Evolutionary conservation across 2,888 invertebrate species (phyloP).

Genomic region (Acanthacorydalis orientalis): DNA sequence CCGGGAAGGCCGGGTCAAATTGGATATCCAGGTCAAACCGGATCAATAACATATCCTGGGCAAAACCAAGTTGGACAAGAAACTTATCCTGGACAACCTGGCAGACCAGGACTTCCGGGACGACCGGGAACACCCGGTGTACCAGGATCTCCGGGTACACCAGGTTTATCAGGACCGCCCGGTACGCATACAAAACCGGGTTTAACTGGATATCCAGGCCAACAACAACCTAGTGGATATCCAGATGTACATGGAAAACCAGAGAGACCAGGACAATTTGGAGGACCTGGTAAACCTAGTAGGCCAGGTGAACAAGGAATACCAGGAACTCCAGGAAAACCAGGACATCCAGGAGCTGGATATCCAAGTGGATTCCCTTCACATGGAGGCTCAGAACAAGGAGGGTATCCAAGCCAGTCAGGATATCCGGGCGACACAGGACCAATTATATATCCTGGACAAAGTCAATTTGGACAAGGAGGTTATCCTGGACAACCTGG

Average conservation of each 20-base stretch:
- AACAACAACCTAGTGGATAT: background rate
- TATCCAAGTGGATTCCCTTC: background rate
- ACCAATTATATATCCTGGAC: background rate
- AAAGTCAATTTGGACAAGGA: slow-evolving; percentile 10
- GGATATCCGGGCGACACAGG: too few relatives aligned
- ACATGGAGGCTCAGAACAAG: background rate
- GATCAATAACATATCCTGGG: background rate
- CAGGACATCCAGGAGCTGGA: slow-evolving; percentile 13
- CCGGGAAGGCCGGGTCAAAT: slow-evolving; percentile 7
- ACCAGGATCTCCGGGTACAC: slow-evolving; percentile 16
- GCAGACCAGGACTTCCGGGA: slow-evolving; percentile 7
- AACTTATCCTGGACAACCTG: slow-evolving; percentile 9
- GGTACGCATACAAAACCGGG: background rate
- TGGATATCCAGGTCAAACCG: slow-evolving; percentile 8
- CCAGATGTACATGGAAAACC: slow-evolving; percentile 1
- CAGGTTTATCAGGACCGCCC: too few relatives aligned
- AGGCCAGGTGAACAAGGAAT: slow-evolving; percentile 16
- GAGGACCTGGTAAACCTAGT: slow-evolving; percentile 8
- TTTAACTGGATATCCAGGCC: slow-evolving; percentile 2
- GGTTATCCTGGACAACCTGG: slow-evolving; percentile 10
- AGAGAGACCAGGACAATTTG: background rate
- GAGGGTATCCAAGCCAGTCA: slow-evolving; percentile 10
- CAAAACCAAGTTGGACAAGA: slow-evolving; percentile 10
- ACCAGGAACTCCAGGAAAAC: slow-evolving; percentile 18
- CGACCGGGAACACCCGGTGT: slow-evolving; percentile 1